Conservation (phyloP, 2,888 invertebrate genomes). For the Synanthedon andrenaeformis region DNA sequence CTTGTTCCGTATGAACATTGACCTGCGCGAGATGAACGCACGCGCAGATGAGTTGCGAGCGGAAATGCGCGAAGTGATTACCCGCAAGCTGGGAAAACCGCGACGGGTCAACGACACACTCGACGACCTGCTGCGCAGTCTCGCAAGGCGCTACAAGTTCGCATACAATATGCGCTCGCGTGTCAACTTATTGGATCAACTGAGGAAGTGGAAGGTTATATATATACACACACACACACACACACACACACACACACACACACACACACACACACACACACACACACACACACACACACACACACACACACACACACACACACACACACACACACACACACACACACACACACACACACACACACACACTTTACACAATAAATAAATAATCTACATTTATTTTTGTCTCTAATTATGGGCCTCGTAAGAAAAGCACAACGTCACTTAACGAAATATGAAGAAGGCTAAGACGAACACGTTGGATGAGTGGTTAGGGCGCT, state of each 20-base stretch:
- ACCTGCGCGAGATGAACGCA: slow-evolving; percentile 75
- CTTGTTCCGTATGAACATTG: slow-evolving; percentile 77
- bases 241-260: no score
- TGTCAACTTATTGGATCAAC: slow-evolving; percentile 36
- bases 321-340: no score
- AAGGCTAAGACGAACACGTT: no score
- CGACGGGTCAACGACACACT: slow-evolving; percentile 49
- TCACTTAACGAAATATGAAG: no score
- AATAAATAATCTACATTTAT: no score
- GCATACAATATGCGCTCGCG: slow-evolving; percentile 28
- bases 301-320: not conserved
- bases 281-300: not conserved
- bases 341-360: not conserved
- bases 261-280: not conserved
- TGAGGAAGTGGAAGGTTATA: slow-evolving; percentile 45
- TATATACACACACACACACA: not conserved
- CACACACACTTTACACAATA: not conserved
- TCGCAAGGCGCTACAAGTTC: slow-evolving; percentile 57
- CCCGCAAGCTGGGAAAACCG: slow-evolving; percentile 50
- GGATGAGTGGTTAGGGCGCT: no score
- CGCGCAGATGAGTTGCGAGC: slow-evolving; percentile 70
- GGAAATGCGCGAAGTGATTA: slow-evolving; percentile 51
- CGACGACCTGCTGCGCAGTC: slow-evolving; percentile 47
- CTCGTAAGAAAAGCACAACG: no score
- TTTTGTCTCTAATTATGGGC: no score